These are phyloP conservation scores for Anas acuta DNA, from an alignment of 2,797 vertebrate genomes.

Conservation along the genomic window DNA sequence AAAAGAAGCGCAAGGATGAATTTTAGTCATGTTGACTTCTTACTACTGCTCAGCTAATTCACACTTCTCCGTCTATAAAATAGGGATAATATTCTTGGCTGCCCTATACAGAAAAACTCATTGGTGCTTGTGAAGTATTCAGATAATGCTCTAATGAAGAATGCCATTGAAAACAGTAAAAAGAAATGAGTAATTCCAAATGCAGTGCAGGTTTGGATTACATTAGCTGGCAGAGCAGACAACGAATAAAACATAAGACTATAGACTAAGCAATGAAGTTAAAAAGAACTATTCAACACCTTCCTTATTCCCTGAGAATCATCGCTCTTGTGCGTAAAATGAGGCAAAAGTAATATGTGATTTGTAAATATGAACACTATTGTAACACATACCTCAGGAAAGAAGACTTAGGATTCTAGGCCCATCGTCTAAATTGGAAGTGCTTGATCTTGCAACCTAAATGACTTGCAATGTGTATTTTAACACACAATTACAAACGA, in stretches of 20 bases:
- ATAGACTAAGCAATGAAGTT: neutral
- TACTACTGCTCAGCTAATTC: neutral
- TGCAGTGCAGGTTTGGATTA: slow-evolving; percentile 1
- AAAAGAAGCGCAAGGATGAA: neutral
- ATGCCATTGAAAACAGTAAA: slow-evolving; percentile 7
- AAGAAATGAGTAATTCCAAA: slow-evolving; percentile 18
- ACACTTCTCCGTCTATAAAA: neutral
- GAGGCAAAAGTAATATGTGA: neutral
- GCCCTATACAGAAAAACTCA: neutral
- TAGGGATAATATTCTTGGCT: neutral
- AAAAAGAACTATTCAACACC: slow-evolving; percentile 3
- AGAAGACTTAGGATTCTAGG: neutral
- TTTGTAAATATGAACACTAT: neutral
- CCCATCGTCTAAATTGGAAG: neutral
- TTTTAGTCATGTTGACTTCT: neutral
- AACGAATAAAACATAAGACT: slow-evolving; percentile 14
- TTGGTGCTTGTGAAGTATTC: neutral
- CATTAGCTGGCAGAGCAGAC: neutral
- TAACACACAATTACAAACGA: neutral
- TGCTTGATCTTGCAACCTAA: neutral
- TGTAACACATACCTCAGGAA: neutral
- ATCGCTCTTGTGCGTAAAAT: neutral
- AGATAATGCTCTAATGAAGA: slow-evolving; percentile 19
- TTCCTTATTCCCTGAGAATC: neutral
- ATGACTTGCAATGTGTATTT: neutral